Evolutionary conservation across 2,797 vertebrate genomes (phyloP).

Genomic region (Falco biarmicus): DNA sequence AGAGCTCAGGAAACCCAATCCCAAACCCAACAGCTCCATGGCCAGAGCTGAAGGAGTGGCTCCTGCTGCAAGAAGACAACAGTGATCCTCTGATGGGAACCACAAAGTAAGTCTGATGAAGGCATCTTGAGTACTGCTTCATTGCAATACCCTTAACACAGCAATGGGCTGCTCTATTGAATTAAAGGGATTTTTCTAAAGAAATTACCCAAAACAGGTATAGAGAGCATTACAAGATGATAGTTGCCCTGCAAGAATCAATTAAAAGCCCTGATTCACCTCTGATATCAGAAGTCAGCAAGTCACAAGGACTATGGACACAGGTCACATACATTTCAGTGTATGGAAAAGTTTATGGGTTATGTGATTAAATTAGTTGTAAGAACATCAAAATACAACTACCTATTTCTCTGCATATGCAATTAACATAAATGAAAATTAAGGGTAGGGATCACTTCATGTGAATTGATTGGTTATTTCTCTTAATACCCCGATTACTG

Average conservation of each 20-base stretch:
- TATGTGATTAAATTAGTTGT: not conserved
- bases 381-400: not conserved
- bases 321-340: not conserved
- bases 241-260: not conserved
- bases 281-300: not conserved
- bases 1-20: not conserved
- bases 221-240: not conserved
- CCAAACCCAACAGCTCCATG: not conserved
- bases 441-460: rapidly evolving
- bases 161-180: not conserved
- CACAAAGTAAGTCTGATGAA: not conserved
- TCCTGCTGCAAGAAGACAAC: not conserved
- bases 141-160: not conserved
- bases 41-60: not conserved
- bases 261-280: not conserved
- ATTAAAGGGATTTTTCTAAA: not conserved
- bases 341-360: not conserved
- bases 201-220: not conserved
- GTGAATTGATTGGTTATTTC: not conserved
- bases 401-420: not conserved
- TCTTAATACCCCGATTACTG: not conserved
- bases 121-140: not conserved
- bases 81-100: not conserved
- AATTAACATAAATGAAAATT: not conserved
- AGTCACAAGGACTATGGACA: not conserved